Base-by-base conservation (phyloP, 1,140 invertebrate species). In the Pinna nobilis region DNA sequence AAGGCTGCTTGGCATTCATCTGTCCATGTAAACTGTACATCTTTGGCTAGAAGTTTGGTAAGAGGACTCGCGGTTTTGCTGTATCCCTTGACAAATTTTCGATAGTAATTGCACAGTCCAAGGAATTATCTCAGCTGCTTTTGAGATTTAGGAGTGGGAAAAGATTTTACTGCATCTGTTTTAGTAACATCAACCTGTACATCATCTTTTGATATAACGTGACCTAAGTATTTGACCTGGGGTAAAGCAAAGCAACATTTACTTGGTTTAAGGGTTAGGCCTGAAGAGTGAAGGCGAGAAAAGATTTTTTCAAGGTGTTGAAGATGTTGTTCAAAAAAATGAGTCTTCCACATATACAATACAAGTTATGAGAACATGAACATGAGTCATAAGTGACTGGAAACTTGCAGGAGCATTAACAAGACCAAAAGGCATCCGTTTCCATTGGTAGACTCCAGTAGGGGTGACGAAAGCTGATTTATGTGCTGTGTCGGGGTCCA, bases 341-440 rank as follows among this genome's bases (percentile, higher is more conserved):
- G 85, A 59, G 33, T 81, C 79, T 51, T 82, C 80, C 13, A 82
- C 53, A 53, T 82, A 77, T 3, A 80, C 65, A 11, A 78, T 55
- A 9, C 51, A 60, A 9, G 30, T 66, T 57, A 11, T n/a, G 39
- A 44, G 9, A 44, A 9, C 4, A 47, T 20, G 20, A 57, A 44
- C 6, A 90, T 81, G 3, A 70, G 37, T 63, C 74, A 81, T 74
- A 1, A 71, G 35, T 18, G 50, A 28, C 39, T 76, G 65, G 50
- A 79, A 81, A 13, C 61, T 39, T 1, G 69, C 61, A 37, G 77
- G 68, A 9, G 79, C 79, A 15, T 70, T 60, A 65, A 55, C 39
- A 25, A 81, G 28, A 15, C 77, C 79, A 76, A 81, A 76, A 13
- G 77, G 77, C 47, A 81, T 74, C 18, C 65, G 20, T n/a, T 60